These are phyloP conservation scores for Nomada hirtipes DNA, from an alignment of 2,888 invertebrate species.

Conservation along the genomic window DNA sequence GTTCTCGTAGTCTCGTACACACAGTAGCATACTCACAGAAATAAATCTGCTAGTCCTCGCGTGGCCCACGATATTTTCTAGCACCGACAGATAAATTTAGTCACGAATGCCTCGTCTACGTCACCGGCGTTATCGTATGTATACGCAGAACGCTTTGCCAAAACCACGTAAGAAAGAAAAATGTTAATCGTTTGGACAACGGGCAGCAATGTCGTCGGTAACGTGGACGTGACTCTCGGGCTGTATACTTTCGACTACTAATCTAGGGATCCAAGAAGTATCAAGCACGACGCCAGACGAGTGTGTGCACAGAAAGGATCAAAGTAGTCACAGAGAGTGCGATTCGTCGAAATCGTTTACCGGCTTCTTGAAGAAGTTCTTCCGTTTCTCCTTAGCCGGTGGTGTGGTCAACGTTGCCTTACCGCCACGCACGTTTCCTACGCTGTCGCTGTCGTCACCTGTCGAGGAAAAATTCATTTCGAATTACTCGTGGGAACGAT, in stretches of 20 bases:
- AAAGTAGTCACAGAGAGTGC: constrained; percentile 31
- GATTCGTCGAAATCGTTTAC: constrained; percentile 75
- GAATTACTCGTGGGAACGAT: constrained; percentile 27
- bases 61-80: constrained; percentile 57
- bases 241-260: constrained; percentile 8
- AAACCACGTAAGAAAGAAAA: constrained; percentile 21
- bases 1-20: constrained; percentile 29
- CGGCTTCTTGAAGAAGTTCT: constrained; percentile 98
- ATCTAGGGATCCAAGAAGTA: constrained; percentile 32
- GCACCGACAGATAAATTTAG: constrained; percentile 63
- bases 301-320: constrained; percentile 23
- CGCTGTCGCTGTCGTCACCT: constrained; percentile 97
- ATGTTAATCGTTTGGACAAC: constrained; percentile 1
- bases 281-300: constrained; percentile 48
- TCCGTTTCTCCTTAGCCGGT: constrained; percentile 97
- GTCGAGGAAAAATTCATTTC: constrained; percentile 64
- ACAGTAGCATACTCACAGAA: constrained; percentile 52
- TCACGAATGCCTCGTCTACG: constrained; percentile 48
- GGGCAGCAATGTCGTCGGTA: neutral
- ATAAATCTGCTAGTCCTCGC: constrained; percentile 53
- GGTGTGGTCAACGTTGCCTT: constrained; percentile 93
- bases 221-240: constrained; percentile 29
- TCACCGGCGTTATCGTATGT: constrained; percentile 30
- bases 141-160: constrained; percentile 37
- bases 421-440: constrained; percentile 92